A percentile compares a stretch with the other conserved stretches of the same genome.
Evolutionary conservation across 92 coral and sea anemone genomes (phyloP).

Genomic region (Phymanthus crucifer): DNA sequence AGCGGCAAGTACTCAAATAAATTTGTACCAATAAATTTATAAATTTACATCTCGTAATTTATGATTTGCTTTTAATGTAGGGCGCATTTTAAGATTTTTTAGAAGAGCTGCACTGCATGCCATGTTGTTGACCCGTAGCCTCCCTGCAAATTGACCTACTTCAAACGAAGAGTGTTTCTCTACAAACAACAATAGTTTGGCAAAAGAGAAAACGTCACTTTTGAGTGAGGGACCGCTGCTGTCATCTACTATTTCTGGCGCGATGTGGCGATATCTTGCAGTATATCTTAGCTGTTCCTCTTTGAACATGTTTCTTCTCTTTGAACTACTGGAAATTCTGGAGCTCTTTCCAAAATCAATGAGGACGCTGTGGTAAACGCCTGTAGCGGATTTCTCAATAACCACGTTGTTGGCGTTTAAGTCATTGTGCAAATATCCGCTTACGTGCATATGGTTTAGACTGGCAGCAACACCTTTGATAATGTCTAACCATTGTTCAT

Average conservation of each 20-base stretch:
- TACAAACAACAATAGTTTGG: not conserved
- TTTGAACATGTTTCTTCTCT: not conserved
- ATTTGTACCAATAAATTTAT: too few relatives aligned
- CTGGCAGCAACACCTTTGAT: too few relatives aligned
- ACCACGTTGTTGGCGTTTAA: too few relatives aligned
- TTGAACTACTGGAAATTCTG: too few relatives aligned
- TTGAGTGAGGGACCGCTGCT: not conserved
- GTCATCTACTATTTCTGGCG: not conserved
- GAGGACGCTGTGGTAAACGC: too few relatives aligned
- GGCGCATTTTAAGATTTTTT: not conserved
- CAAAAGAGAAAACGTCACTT: slow-evolving; percentile 11
- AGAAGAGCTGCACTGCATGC: not conserved
- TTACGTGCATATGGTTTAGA: too few relatives aligned
- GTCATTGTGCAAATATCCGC: too few relatives aligned
- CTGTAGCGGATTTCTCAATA: too few relatives aligned
- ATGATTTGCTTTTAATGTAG: not conserved
- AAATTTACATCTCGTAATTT: too few relatives aligned
- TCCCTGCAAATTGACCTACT: not conserved
- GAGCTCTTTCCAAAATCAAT: too few relatives aligned
- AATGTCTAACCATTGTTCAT: too few relatives aligned
- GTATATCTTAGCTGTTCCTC: not conserved
- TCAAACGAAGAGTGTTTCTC: not conserved
- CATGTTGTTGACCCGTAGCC: not conserved
- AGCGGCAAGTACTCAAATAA: not conserved
- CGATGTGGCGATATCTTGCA: not conserved